Conservation (phyloP, 2,797 vertebrate genomes). For the Aphelocoma californica region DNA sequence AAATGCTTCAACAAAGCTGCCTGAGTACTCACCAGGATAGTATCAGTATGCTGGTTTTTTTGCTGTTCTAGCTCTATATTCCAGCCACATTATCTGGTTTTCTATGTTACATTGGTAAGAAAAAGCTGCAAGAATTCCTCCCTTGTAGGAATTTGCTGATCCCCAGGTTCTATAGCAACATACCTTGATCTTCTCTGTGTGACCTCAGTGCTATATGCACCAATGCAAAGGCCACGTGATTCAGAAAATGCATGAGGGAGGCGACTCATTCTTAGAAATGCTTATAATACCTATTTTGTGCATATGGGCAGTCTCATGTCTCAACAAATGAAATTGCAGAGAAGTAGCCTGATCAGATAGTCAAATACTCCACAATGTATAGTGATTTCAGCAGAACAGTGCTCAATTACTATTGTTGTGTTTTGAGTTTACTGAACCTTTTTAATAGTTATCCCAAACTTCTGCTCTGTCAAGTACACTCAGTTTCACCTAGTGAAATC, state of each 20-base stretch:
- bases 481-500: background rate
- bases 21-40: background rate
- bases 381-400: background rate
- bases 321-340: background rate
- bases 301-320: background rate
- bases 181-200: background rate
- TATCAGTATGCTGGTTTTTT: background rate
- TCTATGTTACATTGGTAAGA: background rate
- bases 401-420: background rate
- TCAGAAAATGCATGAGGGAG: background rate
- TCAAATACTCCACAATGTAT: background rate
- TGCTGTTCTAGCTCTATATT: background rate
- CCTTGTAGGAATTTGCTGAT: background rate
- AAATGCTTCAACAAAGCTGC: background rate
- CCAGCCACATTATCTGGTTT: background rate
- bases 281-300: background rate
- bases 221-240: background rate
- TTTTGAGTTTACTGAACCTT: background rate
- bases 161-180: background rate
- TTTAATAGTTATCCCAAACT: background rate
- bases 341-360: background rate
- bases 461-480: background rate
- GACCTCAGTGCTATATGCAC: background rate
- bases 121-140: background rate
- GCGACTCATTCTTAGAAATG: background rate